Evolutionary conservation across 2,797 vertebrate species (phyloP).

Genomic region (Rhynchotus rufescens): DNA sequence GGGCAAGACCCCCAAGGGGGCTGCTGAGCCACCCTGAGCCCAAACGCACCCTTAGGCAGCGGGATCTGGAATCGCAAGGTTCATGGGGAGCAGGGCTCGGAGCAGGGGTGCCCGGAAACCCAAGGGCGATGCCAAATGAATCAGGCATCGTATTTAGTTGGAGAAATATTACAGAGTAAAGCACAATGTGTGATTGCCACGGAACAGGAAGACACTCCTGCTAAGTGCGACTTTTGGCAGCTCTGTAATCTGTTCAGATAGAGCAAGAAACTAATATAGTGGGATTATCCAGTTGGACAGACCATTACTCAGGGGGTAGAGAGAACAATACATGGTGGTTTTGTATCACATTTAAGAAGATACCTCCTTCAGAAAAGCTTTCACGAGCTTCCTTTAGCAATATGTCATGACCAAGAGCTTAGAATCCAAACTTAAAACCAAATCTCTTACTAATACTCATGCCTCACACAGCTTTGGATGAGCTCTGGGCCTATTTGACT

Average conservation of each 20-base stretch:
- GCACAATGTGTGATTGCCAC: fast-evolving
- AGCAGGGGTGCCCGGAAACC: neutral
- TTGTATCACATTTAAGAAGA: neutral
- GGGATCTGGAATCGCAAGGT: neutral
- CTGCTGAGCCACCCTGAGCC: neutral
- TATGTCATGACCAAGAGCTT: neutral
- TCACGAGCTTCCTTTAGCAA: neutral
- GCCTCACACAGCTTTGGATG: neutral
- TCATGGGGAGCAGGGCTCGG: neutral
- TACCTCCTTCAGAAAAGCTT: neutral
- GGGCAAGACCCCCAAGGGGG: neutral
- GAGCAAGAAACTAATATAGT: neutral
- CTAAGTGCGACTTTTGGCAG: neutral
- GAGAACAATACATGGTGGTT: neutral
- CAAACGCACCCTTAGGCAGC: neutral
- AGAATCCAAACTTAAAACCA: neutral
- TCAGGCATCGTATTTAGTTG: neutral
- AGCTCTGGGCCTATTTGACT: neutral
- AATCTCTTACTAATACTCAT: neutral
- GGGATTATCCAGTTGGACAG: neutral
- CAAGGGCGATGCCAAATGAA: neutral
- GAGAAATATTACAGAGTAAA: neutral
- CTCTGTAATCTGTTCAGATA: neutral
- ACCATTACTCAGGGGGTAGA: neutral
- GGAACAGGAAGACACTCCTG: neutral